Base-by-base conservation (phyloP, 2,888 invertebrate species). In the Periphyllus acericola region DNA sequence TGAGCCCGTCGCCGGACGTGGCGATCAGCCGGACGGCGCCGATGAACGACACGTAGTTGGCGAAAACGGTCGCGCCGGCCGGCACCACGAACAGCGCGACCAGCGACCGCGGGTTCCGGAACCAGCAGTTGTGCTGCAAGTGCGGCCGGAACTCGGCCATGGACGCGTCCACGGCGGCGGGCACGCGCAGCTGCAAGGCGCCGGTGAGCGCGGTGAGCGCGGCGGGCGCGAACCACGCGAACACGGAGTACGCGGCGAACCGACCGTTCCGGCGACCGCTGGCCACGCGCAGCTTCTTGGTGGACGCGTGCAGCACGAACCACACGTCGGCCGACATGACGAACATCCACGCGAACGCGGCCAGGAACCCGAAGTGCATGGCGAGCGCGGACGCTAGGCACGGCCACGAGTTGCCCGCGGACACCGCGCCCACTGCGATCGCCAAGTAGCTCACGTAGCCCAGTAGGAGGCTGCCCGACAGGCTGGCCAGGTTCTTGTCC, bases 311-410 rank as follows among this genome's bases (percentile, higher is more conserved):
- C 40, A 92, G 91, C n/a, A 92, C 93, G 90, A 91, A 91, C 91
- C 91, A 92, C 29, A 92, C 92, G 90, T 93, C 93, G 90, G 92
- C 92, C 0, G 93, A 92, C 91, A 93, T 92, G 9, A 93, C 92
- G 82, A 92, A 92, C 92, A 93, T 93, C 93, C 93, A 93, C 89
- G 92, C 92, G 90, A 93, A 93, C 2, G 93, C 92, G 0, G 93
- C 91, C 89, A 93, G 91, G 90, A 93, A 93, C 89, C 92, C 91
- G 90, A 92, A 93, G 89, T 93, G 93, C 88, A 92, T 92, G 34
- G 91, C 89, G 3, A 92, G 91, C 5, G 92, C 93, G 14, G 92
- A 90, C 2, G 91, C 90, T 21, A 91, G 90, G 89, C 93, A 93
- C 14, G 91, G 90, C 25, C 88, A 88, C 0, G 46, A 25, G 5